Percentiles rank a stretch among this genome's conserved stretches.
Evolutionary conservation across 2,113 vertebrate genomes (phyloP).

Genomic region (Axis porcinus): DNA sequence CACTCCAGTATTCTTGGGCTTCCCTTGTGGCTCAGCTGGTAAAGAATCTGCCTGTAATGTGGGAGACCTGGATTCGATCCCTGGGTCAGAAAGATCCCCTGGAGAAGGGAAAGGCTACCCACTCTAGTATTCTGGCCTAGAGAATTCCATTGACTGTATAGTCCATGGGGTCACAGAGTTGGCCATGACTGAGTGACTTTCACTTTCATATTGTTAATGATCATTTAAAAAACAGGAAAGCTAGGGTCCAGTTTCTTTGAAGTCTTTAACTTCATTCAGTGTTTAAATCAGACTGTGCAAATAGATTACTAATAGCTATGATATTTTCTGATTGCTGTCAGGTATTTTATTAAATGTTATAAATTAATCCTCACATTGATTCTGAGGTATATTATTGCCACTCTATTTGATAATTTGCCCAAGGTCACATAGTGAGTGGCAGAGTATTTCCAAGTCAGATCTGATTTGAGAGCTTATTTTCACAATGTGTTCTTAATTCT

Average conservation of each 20-base stretch:
- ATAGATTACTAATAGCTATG: not conserved
- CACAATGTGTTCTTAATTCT: not conserved
- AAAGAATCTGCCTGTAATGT: not conserved
- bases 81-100: not conserved
- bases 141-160: not conserved
- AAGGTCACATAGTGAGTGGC: not conserved
- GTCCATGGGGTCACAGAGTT: not conserved
- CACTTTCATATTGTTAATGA: not conserved
- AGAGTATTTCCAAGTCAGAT: not conserved
- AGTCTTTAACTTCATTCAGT: not conserved
- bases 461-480: not conserved
- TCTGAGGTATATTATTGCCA: not conserved
- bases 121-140: not conserved
- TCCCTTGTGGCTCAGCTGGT: not conserved
- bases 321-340: not conserved
- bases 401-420: not conserved
- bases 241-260: not conserved
- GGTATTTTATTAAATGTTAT: not conserved
- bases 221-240: not conserved
- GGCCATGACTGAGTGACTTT: not conserved
- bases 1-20: not conserved
- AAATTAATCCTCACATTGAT: not conserved
- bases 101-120: not conserved
- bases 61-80: not conserved
- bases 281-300: not conserved